Evolutionary conservation across 2,113 vertebrate genomes (phyloP).

Genomic region (Vicugna pacos): DNA sequence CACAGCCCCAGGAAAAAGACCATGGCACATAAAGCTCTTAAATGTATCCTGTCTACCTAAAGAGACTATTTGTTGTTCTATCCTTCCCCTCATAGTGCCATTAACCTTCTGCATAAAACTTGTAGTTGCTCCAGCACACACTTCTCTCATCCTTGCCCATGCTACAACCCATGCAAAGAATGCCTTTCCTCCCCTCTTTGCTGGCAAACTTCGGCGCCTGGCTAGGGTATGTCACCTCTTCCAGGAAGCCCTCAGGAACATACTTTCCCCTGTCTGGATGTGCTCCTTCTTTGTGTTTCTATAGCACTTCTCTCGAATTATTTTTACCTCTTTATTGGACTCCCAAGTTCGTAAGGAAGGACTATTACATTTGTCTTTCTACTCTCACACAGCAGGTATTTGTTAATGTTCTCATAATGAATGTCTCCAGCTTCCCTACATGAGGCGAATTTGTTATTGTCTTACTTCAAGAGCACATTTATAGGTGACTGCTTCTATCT

Average conservation of each 20-base stretch:
- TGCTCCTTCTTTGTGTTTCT: not conserved
- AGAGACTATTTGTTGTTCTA: not conserved
- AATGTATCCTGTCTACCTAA: not conserved
- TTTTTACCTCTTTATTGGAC: not conserved
- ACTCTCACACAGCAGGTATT: not conserved
- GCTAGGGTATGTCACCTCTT: not conserved
- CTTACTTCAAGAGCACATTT: not conserved
- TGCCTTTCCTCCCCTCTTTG: not conserved
- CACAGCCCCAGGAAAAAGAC: not conserved
- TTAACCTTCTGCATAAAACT: not conserved
- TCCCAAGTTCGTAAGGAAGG: not conserved
- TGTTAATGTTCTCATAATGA: not conserved
- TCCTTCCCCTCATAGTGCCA: too few relatives aligned
- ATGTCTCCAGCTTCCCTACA: not conserved
- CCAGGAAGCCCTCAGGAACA: not conserved
- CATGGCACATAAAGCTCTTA: not conserved
- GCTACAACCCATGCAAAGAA: not conserved
- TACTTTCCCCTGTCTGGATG: not conserved
- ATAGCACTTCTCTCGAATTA: not conserved
- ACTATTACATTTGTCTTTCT: not conserved
- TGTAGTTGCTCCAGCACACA: not conserved
- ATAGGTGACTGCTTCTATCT: not conserved
- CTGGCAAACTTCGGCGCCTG: not conserved
- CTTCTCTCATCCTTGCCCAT: not conserved
- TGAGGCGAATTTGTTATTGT: not conserved